Evolutionary conservation across 2,113 vertebrate species (phyloP).

Genomic region (Pseudois nayaur): DNA sequence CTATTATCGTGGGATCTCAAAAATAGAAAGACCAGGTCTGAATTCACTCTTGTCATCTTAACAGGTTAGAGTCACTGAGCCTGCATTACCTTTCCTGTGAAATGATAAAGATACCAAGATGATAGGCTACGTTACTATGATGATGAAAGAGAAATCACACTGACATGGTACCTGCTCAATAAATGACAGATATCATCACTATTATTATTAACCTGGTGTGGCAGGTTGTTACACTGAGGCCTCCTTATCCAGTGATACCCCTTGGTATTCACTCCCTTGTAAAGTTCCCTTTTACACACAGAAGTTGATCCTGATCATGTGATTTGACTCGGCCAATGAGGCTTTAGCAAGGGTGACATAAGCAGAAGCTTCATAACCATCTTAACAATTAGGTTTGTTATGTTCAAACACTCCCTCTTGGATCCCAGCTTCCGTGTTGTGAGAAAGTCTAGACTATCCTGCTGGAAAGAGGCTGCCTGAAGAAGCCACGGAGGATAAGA

Average conservation of each 20-base stretch:
- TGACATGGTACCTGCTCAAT: background rate
- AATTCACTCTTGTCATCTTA: background rate
- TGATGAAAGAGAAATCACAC: background rate
- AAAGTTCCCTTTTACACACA: background rate
- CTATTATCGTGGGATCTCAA: background rate
- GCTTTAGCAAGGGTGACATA: background rate
- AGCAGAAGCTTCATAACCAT: background rate
- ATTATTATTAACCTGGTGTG: background rate
- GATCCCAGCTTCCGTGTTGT: background rate
- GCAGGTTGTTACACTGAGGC: background rate
- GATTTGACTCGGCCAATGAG: background rate
- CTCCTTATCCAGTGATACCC: background rate
- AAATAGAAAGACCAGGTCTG: background rate
- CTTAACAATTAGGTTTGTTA: background rate
- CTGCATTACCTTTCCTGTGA: background rate
- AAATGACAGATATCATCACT: background rate
- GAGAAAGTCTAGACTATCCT: background rate
- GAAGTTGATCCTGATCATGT: background rate
- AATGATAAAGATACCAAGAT: background rate
- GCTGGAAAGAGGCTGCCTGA: background rate
- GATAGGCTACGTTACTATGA: background rate
- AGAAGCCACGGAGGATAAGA: background rate
- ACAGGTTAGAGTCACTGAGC: background rate
- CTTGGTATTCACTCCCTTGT: background rate
- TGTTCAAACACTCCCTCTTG: background rate